Conservation (phyloP, 2,113 vertebrate species). For the Eulemur rufifrons region DNA sequence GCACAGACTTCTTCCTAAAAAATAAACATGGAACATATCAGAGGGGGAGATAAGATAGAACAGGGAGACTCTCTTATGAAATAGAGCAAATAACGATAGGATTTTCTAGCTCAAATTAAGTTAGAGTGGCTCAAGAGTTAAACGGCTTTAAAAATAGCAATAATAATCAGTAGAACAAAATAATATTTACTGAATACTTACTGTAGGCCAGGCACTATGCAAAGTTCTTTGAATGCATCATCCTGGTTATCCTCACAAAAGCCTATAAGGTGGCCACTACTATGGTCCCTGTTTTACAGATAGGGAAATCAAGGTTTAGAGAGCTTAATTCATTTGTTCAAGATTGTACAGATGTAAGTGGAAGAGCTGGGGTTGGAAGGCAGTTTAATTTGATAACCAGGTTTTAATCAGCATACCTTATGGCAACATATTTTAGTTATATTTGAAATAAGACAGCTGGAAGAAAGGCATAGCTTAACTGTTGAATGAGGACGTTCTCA, state of each 20-base stretch:
- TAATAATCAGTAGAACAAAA: background rate
- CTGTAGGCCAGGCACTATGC: background rate
- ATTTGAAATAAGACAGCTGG: slow-evolving; percentile 7
- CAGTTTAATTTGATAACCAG: slow-evolving; percentile 13
- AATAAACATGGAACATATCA: background rate
- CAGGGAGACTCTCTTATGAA: background rate
- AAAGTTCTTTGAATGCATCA: slow-evolving; percentile 19
- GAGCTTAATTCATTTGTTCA: slow-evolving; percentile 5
- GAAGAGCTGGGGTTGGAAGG: background rate
- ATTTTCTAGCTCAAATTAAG: slow-evolving; percentile 28
- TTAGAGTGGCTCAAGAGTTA: slow-evolving; percentile 6
- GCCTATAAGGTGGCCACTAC: background rate
- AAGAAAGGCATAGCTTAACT: background rate
- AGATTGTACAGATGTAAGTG: background rate
- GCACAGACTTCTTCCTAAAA: slow-evolving; percentile 19
- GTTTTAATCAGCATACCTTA: background rate
- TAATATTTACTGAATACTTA: slow-evolving; percentile 43
- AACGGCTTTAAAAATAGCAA: slow-evolving; percentile 28
- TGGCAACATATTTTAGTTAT: slow-evolving; percentile 25
- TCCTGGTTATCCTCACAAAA: slow-evolving; percentile 3
- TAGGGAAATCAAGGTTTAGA: slow-evolving; percentile 4
- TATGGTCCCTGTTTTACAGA: background rate
- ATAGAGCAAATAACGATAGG: slow-evolving; percentile 5
- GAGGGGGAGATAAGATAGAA: background rate
- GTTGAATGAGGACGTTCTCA: background rate